Evolutionary conservation across 2,113 vertebrate species (phyloP).

Genomic region (Chlorodrepanis virens): DNA sequence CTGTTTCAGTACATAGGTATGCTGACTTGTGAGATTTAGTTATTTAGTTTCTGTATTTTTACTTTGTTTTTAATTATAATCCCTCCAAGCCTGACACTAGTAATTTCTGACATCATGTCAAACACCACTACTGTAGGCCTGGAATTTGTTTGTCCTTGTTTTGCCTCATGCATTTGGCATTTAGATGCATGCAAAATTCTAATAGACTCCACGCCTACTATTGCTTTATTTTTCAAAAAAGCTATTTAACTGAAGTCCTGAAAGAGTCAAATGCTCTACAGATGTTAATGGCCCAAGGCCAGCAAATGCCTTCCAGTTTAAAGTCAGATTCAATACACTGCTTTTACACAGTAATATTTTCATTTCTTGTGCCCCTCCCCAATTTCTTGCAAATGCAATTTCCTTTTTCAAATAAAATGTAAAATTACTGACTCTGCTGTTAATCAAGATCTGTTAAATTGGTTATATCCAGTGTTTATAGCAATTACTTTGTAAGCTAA

Average conservation of each 20-base stretch:
- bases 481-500: neutral
- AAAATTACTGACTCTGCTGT: neutral
- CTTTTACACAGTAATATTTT: neutral
- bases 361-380: neutral
- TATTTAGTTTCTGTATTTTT: neutral
- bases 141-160: slow-evolving; percentile 25
- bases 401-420: neutral
- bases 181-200: slow-evolving; percentile 28
- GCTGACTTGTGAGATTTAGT: neutral
- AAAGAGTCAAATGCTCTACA: slow-evolving; percentile 49
- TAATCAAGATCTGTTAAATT: slow-evolving; percentile 8
- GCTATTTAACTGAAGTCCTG: slow-evolving; percentile 35
- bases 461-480: neutral
- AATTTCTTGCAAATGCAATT: neutral
- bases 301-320: neutral
- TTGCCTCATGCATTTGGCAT: slow-evolving; percentile 38
- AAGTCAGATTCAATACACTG: neutral
- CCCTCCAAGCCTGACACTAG: neutral
- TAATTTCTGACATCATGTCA: neutral
- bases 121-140: neutral
- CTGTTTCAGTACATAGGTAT: neutral
- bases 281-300: slow-evolving; percentile 33
- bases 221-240: slow-evolving; percentile 29
- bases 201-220: slow-evolving; percentile 18
- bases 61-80: neutral